Base-by-base conservation (phyloP, 2,888 invertebrate genomes). In the Encarsia formosa region DNA sequence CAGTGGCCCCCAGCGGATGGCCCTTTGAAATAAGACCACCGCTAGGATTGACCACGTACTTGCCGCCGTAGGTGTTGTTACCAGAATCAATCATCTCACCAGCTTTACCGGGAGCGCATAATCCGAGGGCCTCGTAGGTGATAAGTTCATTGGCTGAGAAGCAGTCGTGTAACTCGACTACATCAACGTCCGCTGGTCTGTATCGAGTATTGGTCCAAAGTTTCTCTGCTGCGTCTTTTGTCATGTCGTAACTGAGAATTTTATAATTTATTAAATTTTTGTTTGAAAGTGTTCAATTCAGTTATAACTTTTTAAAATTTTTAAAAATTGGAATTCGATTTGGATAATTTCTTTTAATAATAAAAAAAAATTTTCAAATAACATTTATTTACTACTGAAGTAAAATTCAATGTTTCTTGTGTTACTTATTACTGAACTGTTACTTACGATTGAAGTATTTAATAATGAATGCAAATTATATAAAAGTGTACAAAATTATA, bases 11-110 rank as follows among this genome's bases (percentile, higher is more conserved):
- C 49, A 98, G 78, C 13, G 97, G 98, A 81, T 98, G 98, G 0
- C 97, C 97, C 76, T 99, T 99, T 1, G 97, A 96, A 59, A 98
- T 98, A 38, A 99, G 81, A n/a, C 99, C 99, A 44, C 97, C 99
- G 68, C 96, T 96, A 0, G 99, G 99, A 76, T 99, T 99, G n/a
- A 99, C 81, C 4, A 99, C 98, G 71, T 88, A 94, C 72, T 90
- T 88, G 19, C 99, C 99, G 24, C 98, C 90, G 66, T 99, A 99
- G 0, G 99, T 99, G 73, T 98, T 99, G 70, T 97, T 90, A 1
- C 93, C 94, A 5, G 86, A 81, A 73, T 99, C 98, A 58, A 99
- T 85, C 58, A 99, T 81, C 65, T 90, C 88, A 11, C 89, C 94
- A 1, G 91, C 98, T 75, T 92, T 85, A 18, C 97, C 97, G 61